Evolutionary conservation across 1,140 invertebrate genomes (phyloP).

Genomic region (Leptopilina boulardi): DNA sequence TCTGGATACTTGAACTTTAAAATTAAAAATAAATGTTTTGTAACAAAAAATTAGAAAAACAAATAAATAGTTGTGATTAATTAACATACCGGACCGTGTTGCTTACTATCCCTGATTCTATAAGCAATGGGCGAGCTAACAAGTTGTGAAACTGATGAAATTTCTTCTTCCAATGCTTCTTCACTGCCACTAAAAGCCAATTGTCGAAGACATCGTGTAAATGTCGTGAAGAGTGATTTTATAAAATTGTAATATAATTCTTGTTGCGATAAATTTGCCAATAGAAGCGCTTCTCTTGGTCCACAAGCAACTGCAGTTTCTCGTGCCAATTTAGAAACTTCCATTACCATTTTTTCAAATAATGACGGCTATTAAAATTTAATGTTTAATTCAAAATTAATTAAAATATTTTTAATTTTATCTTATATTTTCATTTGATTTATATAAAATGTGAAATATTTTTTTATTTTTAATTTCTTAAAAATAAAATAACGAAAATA

Average conservation of each 20-base stretch:
- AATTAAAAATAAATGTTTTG: no score
- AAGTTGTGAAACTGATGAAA: slow-evolving; percentile 80
- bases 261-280: slow-evolving; percentile 81
- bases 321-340: slow-evolving; percentile 89
- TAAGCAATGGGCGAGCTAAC: slow-evolving; percentile 79
- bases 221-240: slow-evolving; percentile 83
- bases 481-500: neutral
- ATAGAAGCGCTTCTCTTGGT: slow-evolving; percentile 82
- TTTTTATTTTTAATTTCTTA: no score
- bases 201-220: slow-evolving; percentile 80
- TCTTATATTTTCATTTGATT: no score
- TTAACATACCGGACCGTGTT: slow-evolving; percentile 65
- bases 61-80: no score
- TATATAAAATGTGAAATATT: no score
- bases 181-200: slow-evolving; percentile 81
- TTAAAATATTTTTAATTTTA: neutral
- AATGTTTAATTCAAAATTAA: slow-evolving; percentile 34
- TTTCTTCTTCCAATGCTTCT: slow-evolving; percentile 76
- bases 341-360: slow-evolving; percentile 89
- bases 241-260: slow-evolving; percentile 82
- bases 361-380: slow-evolving; percentile 83
- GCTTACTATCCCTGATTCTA: slow-evolving; percentile 67
- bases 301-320: slow-evolving; percentile 88
- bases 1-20: no score
- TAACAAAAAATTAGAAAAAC: no score